These are phyloP conservation scores for Addax nasomaculatus DNA, from an alignment of 2,113 vertebrate species.

Conservation along the genomic window DNA sequence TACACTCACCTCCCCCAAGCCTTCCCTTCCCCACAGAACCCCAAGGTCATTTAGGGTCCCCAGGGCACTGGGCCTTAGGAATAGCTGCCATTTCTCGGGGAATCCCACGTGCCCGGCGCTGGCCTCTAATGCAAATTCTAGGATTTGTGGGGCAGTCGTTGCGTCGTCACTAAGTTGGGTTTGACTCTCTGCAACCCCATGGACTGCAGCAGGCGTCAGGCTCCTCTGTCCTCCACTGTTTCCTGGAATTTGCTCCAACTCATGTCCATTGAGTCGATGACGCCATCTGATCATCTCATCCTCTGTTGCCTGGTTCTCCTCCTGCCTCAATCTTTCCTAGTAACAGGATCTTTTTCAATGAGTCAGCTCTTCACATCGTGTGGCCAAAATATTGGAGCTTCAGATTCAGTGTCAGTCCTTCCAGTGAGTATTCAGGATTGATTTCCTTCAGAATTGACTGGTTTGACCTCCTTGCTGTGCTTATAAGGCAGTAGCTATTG, in stretches of 20 bases:
- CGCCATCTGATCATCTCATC: neutral
- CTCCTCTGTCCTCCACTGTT: neutral
- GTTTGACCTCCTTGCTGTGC: neutral
- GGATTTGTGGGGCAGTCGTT: neutral
- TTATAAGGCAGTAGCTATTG: neutral
- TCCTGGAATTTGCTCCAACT: neutral
- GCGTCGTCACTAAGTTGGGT: neutral
- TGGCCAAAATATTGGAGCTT: neutral
- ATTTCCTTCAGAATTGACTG: neutral
- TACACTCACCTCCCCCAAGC: neutral
- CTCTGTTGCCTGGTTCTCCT: neutral
- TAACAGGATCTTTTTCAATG: neutral
- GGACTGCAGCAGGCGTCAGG: neutral
- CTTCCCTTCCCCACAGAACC: neutral
- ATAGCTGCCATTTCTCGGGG: rapidly evolving
- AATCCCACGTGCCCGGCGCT: rapidly evolving
- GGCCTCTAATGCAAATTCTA: neutral
- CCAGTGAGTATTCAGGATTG: neutral
- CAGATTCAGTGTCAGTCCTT: neutral
- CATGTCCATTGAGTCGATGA: neutral
- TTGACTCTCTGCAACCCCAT: neutral
- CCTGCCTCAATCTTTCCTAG: neutral
- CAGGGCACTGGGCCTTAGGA: neutral
- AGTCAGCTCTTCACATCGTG: neutral
- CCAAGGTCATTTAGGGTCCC: neutral